Evolutionary conservation across 2,797 vertebrate species (phyloP).

Genomic region (Spinibarbus caldwelli): DNA sequence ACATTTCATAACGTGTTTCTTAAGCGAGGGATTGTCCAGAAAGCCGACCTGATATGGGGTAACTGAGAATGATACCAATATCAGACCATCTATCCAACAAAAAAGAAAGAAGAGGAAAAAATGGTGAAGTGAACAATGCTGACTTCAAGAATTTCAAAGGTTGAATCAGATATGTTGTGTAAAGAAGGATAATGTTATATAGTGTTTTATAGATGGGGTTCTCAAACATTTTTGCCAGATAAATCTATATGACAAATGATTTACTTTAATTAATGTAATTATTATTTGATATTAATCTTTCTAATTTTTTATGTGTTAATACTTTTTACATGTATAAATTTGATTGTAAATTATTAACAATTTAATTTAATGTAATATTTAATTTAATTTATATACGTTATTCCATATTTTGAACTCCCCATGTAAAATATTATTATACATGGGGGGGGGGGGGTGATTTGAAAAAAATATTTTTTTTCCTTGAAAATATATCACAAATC

Average conservation of each 20-base stretch:
- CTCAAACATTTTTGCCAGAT: not conserved
- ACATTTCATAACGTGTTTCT: conserved; percentile 17
- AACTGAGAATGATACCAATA: conserved; percentile 8
- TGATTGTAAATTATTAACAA: not conserved
- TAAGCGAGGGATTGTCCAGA: not conserved
- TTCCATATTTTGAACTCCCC: not conserved
- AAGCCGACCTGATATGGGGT: not conserved
- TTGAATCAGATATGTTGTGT: conserved; percentile 8
- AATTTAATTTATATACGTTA: not conserved
- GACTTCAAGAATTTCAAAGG: conserved; percentile 5
- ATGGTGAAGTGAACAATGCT: conserved; percentile 12
- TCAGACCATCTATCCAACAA: conserved; percentile 19
- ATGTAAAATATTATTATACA: not conserved
- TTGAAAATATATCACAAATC: too few species aligned
- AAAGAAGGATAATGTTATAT: not conserved
- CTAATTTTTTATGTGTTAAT: not conserved
- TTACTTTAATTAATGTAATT: not conserved
- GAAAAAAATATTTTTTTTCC: too few species aligned
- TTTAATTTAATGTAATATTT: not conserved
- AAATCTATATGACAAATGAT: not conserved
- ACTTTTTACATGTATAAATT: not conserved
- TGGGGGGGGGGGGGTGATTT: too few species aligned
- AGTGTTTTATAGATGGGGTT: not conserved
- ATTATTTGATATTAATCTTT: not conserved
- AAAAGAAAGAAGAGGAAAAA: conserved; percentile 7